Base-by-base conservation (phyloP, 2,797 vertebrate genomes). In the Austrolebias charrua region DNA sequence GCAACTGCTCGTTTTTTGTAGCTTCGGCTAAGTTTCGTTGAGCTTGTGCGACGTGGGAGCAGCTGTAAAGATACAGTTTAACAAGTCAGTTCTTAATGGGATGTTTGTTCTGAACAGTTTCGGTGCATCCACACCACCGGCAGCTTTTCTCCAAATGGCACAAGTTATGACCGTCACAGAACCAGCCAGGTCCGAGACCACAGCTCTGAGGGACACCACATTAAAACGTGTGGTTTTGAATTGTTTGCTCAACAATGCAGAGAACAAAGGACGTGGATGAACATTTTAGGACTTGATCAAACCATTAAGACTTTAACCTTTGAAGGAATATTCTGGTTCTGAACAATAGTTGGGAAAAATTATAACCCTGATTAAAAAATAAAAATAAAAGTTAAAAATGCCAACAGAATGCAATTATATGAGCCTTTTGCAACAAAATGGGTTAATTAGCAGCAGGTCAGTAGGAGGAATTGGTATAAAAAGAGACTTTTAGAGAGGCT, bases 1-100 rank as follows among this genome's bases (percentile, higher is more conserved):
- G 72, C 66, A 44, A 75, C 59, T 61, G 58, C 67, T 63, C 60
- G 24, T 66, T 47, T 78, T 73, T 73, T 71, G 65, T 57, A 76
- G 77, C 63, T 76, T 79, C 47, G 69, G 72, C 81, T 81, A 79
- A 45, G 52, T 61, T 75, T 86, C 83, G 72, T 61, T 91, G 85
- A 90, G 91, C 91, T 75, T 91, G 90, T 93, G 92, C 91, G 88
- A 88, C 31, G 38, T 88, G 80, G 88, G 87, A 90, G 91, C 91
- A 87, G 87, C 82, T 86, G 50, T 76, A 84, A 83, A 46, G 44
- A 55, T 59, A 60, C 47, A 55, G 15, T 40, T 52, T 29, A 57
- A 53, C 58, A 60, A 66, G 40, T 71, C 28, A 20, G 43, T 60
- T 52, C 48, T 31, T 13, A 48, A 62, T 38, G 40, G 46, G 12